Evolutionary conservation across 2,113 vertebrate genomes (phyloP), one percentile per base, ranked within the genome.

Genomic region (Bostrychus sinensis): DNA sequence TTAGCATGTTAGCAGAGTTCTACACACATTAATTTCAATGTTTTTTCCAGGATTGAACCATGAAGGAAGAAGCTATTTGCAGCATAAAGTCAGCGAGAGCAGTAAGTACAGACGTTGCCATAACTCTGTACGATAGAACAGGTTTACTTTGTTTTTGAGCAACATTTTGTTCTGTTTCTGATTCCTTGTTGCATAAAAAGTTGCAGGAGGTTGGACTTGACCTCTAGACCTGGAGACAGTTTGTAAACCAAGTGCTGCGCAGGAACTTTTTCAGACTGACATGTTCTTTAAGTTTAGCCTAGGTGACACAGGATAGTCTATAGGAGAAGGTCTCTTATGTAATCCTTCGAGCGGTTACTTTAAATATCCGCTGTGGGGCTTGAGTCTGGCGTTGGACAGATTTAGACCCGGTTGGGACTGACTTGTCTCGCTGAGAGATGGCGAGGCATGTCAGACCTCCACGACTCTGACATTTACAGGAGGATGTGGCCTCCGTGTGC

Each of bases 331-430:
- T 26, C 23, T 25, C 53, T 88, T 83, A 86, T 78, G 68, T 75
- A 78, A 86, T 78, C 41, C 62, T 63, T 16, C 63, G 77, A 70
- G 32, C 7, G 3, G 43, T 48, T 58, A 54, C 73, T 88, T 81
- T 77, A 88, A 87, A 89, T 84, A 82, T 70, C 58, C 12, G 56
- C 63, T 39, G 36, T 16, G 57, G 43, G 60, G 45, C 57, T 42
- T 58, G 62, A 74, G 46, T 61, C 75, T 65, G 41, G 41, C 26
- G 32, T 62, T 45, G 71, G 70, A 78, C 66, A 12, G 39, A 85
- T 79, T 65, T 78, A 77, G 70, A 78, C 72, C 16, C n/a, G n/a
- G n/a, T n/a, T n/a, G 3, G 20, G 20, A 51, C 57, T 43, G 51
- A 66, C 59, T 50, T 3, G 75, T 77, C 66, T 78, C 61, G 9